Percentiles rank a stretch among this genome's conserved stretches.
Conservation (phyloP, 2,797 vertebrate species). For the Apogon hyalosoma region DNA sequence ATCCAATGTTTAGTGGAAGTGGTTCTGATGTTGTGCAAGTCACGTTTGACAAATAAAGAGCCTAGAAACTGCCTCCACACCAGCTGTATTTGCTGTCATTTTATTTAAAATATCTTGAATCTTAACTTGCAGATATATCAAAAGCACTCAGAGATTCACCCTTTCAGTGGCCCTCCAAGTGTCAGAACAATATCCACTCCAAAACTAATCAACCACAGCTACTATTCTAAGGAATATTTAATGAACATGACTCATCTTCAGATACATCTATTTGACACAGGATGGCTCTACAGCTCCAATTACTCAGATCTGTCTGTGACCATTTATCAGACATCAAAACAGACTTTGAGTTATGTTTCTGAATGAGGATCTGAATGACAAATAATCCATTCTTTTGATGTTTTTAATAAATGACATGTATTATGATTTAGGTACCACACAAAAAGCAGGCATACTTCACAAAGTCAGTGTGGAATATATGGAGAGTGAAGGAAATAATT, state of each 20-base stretch:
- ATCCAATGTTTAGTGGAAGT: slow-evolving; percentile 3
- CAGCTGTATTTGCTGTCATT: slow-evolving; percentile 12
- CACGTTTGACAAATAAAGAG: slow-evolving; percentile 19
- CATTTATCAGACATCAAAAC: slow-evolving; percentile 40
- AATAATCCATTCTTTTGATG: slow-evolving; percentile 29
- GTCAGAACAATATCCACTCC: slow-evolving; percentile 68
- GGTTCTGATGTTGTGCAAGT: neutral
- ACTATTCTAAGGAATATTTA: slow-evolving; percentile 53
- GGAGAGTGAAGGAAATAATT: slow-evolving; percentile 12
- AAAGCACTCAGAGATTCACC: slow-evolving; percentile 12
- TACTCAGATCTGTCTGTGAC: slow-evolving; percentile 48
- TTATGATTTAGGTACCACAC: neutral
- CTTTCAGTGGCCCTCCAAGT: slow-evolving; percentile 28
- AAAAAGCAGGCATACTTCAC: slow-evolving; percentile 2
- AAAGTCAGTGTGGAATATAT: neutral
- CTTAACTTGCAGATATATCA: slow-evolving; percentile 20
- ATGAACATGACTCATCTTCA: slow-evolving; percentile 56
- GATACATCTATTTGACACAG: slow-evolving; percentile 43
- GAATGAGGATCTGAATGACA: slow-evolving; percentile 27
- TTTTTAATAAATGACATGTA: slow-evolving; percentile 21
- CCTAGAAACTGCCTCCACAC: slow-evolving; percentile 3
- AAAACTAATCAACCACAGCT: slow-evolving; percentile 60
- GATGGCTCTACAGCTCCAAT: slow-evolving; percentile 44
- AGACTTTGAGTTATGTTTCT: slow-evolving; percentile 32
- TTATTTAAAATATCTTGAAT: slow-evolving; percentile 15